These are phyloP conservation scores for Drosophila birchii DNA, from an alignment of 2,888 invertebrate species.

Conservation along the genomic window DNA sequence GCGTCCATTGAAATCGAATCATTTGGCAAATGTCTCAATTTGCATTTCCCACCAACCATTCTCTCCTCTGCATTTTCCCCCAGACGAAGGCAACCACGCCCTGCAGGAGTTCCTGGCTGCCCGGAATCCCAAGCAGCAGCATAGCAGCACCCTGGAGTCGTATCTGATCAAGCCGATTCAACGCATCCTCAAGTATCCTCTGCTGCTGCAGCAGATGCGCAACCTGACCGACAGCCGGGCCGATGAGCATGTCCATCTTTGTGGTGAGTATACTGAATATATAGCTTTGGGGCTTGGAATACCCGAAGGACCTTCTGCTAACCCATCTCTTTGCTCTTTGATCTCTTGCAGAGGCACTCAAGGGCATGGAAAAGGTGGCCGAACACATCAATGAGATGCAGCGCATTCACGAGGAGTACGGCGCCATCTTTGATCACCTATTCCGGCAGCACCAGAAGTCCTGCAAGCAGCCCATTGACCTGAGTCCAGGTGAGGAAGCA, in stretches of 20 bases:
- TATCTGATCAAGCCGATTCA: slow-evolving; percentile 99
- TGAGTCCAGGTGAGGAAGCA: slow-evolving; percentile 90
- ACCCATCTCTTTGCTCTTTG: background rate
- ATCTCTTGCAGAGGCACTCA: slow-evolving; percentile 92
- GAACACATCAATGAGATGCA: slow-evolving; percentile 99
- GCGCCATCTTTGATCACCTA: slow-evolving; percentile 98
- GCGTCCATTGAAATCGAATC: slow-evolving; percentile 72
- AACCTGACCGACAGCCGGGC: slow-evolving; percentile 96
- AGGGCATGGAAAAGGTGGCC: slow-evolving; percentile 99
- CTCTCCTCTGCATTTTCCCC: background rate
- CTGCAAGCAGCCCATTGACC: slow-evolving; percentile 96
- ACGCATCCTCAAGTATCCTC: slow-evolving; percentile 98
- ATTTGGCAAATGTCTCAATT: slow-evolving; percentile 77
- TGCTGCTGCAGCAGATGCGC: slow-evolving; percentile 96
- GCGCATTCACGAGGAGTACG: slow-evolving; percentile 99
- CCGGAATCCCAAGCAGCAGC: slow-evolving; percentile 98
- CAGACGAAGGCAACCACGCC: slow-evolving; percentile 98
- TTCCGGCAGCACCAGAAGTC: slow-evolving; percentile 98
- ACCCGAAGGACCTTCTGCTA: background rate
- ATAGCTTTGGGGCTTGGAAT: background rate
- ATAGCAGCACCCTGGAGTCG: slow-evolving; percentile 98
- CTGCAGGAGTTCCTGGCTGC: slow-evolving; percentile 97
- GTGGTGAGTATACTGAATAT: slow-evolving; percentile 87
- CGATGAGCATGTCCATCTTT: slow-evolving; percentile 97
- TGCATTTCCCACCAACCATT: slow-evolving; percentile 42